Percentiles rank a stretch among this genome's conserved stretches.
Conservation (phyloP, 2,797 vertebrate genomes). For the Mastacembelus armatus region DNA sequence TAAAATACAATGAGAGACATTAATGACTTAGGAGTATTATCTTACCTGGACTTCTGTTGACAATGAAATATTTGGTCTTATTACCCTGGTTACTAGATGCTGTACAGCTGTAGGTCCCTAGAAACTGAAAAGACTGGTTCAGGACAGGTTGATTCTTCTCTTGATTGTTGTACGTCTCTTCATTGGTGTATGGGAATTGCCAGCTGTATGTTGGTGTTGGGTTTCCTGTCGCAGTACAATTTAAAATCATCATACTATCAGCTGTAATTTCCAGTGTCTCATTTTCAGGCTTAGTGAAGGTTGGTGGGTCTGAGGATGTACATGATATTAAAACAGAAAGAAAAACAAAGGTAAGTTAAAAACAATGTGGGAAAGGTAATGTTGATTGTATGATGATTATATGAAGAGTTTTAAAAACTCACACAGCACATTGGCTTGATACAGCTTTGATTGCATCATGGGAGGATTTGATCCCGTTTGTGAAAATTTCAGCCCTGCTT, state of each 20-base stretch:
- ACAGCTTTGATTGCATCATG: background rate
- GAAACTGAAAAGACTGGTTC: background rate
- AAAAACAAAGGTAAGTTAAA: background rate
- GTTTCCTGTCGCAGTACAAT: slow-evolving; percentile 72
- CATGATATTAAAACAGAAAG: background rate
- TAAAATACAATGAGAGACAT: background rate
- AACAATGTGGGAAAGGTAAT: background rate
- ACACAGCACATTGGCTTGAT: slow-evolving; percentile 61
- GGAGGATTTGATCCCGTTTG: background rate
- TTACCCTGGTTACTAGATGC: slow-evolving; percentile 47
- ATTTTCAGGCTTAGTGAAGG: slow-evolving; percentile 4
- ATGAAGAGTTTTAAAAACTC: slow-evolving; percentile 38
- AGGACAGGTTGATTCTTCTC: slow-evolving; percentile 4
- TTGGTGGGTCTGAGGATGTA: slow-evolving; percentile 64
- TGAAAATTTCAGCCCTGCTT: slow-evolving; percentile 60
- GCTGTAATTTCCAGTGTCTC: slow-evolving; percentile 39
- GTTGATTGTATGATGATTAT: background rate
- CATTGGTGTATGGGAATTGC: background rate
- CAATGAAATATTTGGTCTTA: slow-evolving; percentile 57
- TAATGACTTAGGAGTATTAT: background rate
- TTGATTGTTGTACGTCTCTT: background rate
- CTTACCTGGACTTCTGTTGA: slow-evolving; percentile 63
- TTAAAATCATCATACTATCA: slow-evolving; percentile 21
- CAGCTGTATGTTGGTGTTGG: slow-evolving; percentile 67
- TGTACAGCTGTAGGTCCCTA: slow-evolving; percentile 74